These are phyloP conservation scores for Mesorhabditis sp. DNA, from an alignment of 2,888 invertebrate species.

Conservation along the genomic window DNA sequence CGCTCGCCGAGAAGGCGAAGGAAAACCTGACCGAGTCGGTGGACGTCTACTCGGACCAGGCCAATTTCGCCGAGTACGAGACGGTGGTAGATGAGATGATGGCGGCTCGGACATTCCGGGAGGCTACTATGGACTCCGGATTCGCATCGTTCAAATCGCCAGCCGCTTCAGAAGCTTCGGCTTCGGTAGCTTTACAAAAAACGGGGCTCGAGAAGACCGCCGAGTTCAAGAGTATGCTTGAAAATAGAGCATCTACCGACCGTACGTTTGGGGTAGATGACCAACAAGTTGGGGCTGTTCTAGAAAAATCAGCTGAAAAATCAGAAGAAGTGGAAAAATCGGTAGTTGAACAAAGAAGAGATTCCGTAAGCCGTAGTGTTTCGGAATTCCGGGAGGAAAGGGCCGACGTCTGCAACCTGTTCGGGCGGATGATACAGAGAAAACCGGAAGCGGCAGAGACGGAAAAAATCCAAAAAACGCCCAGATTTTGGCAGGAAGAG, in stretches of 20 bases:
- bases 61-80: neutral
- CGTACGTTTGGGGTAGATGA: conserved; percentile 30
- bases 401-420: conserved; percentile 31
- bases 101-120: neutral
- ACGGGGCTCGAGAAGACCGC: neutral
- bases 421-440: conserved; percentile 35
- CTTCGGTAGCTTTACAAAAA: neutral
- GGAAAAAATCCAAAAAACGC: conserved; percentile 21
- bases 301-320: neutral
- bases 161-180: neutral
- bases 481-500: conserved; percentile 34
- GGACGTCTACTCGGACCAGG: too few relatives aligned
- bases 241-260: neutral
- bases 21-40: neutral
- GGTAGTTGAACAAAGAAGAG: too few relatives aligned
- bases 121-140: neutral
- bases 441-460: conserved; percentile 32
- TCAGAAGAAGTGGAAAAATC: too few relatives aligned
- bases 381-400: conserved; percentile 34
- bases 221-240: neutral
- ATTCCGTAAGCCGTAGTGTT: neutral
- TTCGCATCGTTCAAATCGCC: neutral
- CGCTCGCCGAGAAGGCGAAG: conserved; percentile 27
- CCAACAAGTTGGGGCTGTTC: neutral
- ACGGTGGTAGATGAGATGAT: neutral